Evolutionary conservation across 1,140 invertebrate genomes (phyloP), one percentile per base, ranked within the genome.

Genomic region (Philaenus spumarius): DNA sequence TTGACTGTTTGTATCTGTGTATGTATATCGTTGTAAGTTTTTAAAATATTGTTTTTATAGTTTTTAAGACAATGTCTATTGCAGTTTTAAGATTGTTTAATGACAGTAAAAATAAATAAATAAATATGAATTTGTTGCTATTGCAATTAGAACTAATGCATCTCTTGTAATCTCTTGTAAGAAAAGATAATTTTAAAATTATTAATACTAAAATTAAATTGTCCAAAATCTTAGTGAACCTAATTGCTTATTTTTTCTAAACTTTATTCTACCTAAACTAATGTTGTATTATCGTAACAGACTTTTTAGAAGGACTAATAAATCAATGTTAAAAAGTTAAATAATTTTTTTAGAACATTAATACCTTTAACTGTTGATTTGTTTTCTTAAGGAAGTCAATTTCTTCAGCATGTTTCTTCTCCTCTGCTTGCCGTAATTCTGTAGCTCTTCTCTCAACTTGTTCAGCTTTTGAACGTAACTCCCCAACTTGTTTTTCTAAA

Each of bases 341-440:
- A 22, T 12, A 45, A 37, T 11, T 42, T 22, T 12, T 57, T 11
- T 26, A 20, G 17, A n/a, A 52, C 2, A 4, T 34, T 37, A 2
- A 30, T 75, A 90, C 89, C 81, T 96, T 96, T 12, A 97, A 75
- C 72, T 97, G 94, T 65, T 88, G 82, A 73, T 96, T 97, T 6
- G 93, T 95, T 72, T 93, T 89, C 75, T 94, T 96, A 22, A 96
- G 76, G 66, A 93, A 93, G 39, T 88, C 78, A 42, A 95, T 84
- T 73, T 97, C 93, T 70, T 97, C 93, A 14, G 83, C 82, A 67
- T 95, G 90, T 69, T 93, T 89, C 71, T 93, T 91, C 70, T 94
- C 89, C 70, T 95, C 90, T 0, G 92, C 89, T 56, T 87, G 81
- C 17, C 86, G 75, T 60, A 92, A 76, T 71, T 96, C 93, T 1